Percentiles rank a stretch among this genome's conserved stretches.
phyloP scores from a whole-genome alignment of 53 echinoderm and acorn worm genomes.

The Mesocentrotus franciscanus region DNA sequence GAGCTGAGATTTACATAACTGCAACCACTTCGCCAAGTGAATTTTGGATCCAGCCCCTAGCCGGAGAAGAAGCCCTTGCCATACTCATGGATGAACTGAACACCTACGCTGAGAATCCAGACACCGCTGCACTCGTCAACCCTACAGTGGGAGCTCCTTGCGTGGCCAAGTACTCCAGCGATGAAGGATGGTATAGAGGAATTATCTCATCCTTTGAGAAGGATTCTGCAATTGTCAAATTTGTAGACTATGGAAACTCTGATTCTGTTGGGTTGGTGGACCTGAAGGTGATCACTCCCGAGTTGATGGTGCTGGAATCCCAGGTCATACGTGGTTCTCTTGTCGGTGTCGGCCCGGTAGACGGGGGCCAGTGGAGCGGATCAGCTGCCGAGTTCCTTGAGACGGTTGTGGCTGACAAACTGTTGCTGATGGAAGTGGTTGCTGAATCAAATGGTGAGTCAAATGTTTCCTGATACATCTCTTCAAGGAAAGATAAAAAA shows the following conservation, averaged over 20 bases:
- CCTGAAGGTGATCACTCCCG: slow-evolving; percentile 71
- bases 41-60: slow-evolving; percentile 81
- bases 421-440: slow-evolving; percentile 80
- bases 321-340: slow-evolving; percentile 79
- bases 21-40: slow-evolving; percentile 72
- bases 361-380: slow-evolving; percentile 61
- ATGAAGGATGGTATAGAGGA: slow-evolving; percentile 94
- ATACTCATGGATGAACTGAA: slow-evolving; percentile 72
- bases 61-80: slow-evolving; percentile 67
- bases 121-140: background rate
- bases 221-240: slow-evolving; percentile 71
- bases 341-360: slow-evolving; percentile 68
- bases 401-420: slow-evolving; percentile 74
- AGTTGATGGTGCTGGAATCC: slow-evolving; percentile 70
- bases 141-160: slow-evolving; percentile 76
- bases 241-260: slow-evolving; percentile 94
- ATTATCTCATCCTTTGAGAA: slow-evolving; percentile 61
- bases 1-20: slow-evolving; percentile 75
- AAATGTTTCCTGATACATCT: background rate
- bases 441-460: slow-evolving; percentile 49
- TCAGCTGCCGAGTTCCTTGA: slow-evolving; percentile 71
- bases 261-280: slow-evolving; percentile 68
- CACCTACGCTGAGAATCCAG: slow-evolving; percentile 58
- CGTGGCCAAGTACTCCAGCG: slow-evolving; percentile 84
- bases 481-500: background rate